phyloP scores from a whole-genome alignment of 2,888 invertebrate species.

The Chymomyza procnemis region DNA sequence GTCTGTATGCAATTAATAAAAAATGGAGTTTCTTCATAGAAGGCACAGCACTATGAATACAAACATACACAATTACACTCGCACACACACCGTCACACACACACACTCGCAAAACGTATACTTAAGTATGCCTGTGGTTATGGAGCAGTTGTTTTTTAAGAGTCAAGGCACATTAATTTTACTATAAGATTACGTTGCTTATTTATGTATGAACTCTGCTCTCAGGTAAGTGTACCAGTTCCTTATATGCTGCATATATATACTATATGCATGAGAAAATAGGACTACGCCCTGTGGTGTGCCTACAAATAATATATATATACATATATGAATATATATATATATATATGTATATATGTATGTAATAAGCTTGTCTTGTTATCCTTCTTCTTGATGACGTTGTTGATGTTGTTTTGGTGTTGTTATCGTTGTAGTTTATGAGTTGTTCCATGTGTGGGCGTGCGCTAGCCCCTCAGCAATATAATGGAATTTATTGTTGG shows the following conservation, averaged over 20 bases:
- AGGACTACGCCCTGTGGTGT: neutral
- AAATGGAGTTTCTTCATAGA: neutral
- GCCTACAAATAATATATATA: neutral
- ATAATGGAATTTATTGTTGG: neutral
- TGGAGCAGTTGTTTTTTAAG: neutral
- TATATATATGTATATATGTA: neutral
- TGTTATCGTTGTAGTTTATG: neutral
- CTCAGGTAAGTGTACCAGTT: neutral
- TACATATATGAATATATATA: neutral
- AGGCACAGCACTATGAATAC: neutral
- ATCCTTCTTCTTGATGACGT: conserved; percentile 30
- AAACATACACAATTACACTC: neutral
- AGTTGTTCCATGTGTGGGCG: neutral
- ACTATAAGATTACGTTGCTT: conserved; percentile 23
- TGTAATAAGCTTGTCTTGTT: conserved; percentile 26
- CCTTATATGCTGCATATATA: neutral
- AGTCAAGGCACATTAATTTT: conserved; percentile 5
- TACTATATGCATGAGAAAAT: neutral
- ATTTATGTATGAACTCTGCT: conserved; percentile 20
- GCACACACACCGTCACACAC: neutral
- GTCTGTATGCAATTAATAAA: neutral
- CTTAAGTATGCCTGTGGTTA: neutral
- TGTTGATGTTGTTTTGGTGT: conserved; percentile 11
- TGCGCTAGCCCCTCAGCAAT: neutral
- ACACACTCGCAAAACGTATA: neutral